Conservation (phyloP, 2,797 vertebrate genomes). For the Spondyliosoma cantharus region DNA sequence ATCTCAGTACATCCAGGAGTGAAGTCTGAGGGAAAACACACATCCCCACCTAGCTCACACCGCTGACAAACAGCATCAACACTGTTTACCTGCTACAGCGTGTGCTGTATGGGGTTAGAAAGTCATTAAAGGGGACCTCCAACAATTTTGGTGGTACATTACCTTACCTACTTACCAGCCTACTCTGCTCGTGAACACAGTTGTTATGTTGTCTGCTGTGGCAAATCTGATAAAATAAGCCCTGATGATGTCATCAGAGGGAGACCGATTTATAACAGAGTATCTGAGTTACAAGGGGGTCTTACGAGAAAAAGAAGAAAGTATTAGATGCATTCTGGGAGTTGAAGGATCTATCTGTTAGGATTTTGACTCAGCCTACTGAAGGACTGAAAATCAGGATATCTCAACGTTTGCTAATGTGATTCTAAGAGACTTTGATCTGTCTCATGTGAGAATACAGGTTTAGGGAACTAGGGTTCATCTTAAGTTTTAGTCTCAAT, state of each 20-base stretch:
- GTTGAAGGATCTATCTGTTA: neutral
- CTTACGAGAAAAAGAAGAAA: neutral
- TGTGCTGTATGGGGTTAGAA: conserved; percentile 23
- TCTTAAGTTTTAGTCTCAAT: conserved; percentile 27
- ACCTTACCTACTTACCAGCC: conserved; percentile 11
- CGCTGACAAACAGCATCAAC: conserved; percentile 10
- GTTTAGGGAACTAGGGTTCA: conserved; percentile 42
- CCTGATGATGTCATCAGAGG: conserved; percentile 3
- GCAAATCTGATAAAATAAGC: conserved; percentile 1
- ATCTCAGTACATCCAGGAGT: conserved; percentile 68
- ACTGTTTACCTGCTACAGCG: conserved; percentile 34
- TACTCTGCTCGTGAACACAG: conserved; percentile 22
- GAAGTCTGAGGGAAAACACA: conserved; percentile 57
- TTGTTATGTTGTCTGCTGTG: conserved; percentile 13
- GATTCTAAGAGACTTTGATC: neutral
- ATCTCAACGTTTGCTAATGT: neutral
- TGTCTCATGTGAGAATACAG: neutral
- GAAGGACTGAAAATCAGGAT: neutral
- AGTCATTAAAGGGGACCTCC: conserved; percentile 53
- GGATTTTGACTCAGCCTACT: neutral
- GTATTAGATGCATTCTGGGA: conserved; percentile 2
- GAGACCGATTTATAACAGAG: neutral
- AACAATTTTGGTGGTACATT: conserved; percentile 28
- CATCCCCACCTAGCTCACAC: conserved; percentile 35
- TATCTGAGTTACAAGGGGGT: neutral